These are phyloP conservation scores for Cerastis rubricosa DNA, from an alignment of 2,888 invertebrate genomes.

Conservation along the genomic window DNA sequence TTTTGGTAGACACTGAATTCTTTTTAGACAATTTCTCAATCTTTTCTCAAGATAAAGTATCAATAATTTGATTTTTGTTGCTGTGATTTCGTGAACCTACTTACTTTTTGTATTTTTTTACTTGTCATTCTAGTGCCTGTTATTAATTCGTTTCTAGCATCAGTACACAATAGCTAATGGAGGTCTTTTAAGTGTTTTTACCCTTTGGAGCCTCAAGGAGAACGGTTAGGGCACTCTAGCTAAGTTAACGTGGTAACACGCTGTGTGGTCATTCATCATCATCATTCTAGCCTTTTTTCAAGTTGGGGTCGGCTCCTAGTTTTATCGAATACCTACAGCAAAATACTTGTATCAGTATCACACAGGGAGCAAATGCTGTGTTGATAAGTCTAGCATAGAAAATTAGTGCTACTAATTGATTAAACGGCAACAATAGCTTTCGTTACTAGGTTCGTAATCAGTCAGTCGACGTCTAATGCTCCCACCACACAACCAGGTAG, in stretches of 20 bases:
- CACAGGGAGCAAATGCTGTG: neutral
- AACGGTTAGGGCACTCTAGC: neutral
- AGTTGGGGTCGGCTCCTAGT: neutral
- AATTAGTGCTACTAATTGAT: neutral
- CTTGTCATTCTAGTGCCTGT: neutral
- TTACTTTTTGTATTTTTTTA: conserved; percentile 1
- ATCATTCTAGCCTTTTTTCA: neutral
- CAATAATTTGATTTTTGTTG: conserved; percentile 8
- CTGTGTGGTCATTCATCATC: neutral
- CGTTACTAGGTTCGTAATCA: neutral
- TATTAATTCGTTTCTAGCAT: conserved; percentile 14
- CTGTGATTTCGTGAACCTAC: neutral
- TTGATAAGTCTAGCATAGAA: neutral
- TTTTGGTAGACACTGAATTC: neutral
- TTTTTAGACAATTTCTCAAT: neutral
- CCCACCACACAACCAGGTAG: neutral
- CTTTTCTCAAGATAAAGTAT: neutral
- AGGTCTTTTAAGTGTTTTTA: conserved; percentile 17
- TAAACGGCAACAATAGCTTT: neutral
- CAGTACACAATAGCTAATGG: neutral
- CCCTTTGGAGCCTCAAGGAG: conserved; percentile 34
- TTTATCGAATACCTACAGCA: neutral
- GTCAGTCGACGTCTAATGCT: neutral
- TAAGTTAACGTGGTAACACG: neutral
- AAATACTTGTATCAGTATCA: neutral